A percentile compares a stretch with the other conserved stretches of the same genome.
phyloP scores from a whole-genome alignment of 1,140 invertebrate genomes.

The Lasioglossum baleicum region DNA sequence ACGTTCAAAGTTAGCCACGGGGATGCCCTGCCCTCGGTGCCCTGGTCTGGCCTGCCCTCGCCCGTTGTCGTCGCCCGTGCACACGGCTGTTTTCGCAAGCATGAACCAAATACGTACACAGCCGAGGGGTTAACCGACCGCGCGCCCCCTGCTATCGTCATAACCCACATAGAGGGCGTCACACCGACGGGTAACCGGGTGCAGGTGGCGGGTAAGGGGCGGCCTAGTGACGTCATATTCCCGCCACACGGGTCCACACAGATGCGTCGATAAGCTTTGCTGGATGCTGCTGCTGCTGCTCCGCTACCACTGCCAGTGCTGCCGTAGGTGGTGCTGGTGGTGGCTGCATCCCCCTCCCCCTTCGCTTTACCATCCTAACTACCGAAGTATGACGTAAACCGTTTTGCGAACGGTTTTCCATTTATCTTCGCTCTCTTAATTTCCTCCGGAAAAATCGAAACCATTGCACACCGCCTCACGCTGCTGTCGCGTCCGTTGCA shows the following conservation, averaged over 20 bases:
- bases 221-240: conserved; percentile 73
- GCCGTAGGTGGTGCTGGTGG: no score
- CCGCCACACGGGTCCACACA: conserved; percentile 59
- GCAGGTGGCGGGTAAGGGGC: conserved; percentile 17
- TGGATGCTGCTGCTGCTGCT: conserved; percentile 59
- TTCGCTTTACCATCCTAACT: conserved; percentile 39
- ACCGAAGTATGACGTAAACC: conserved; percentile 49
- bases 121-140: conserved; percentile 68
- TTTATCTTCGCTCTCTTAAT: conserved; percentile 46
- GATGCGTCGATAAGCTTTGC: conserved; percentile 61
- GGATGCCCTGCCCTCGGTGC: not conserved
- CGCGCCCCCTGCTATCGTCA: conserved; percentile 70
- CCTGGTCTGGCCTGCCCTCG: no score
- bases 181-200: conserved; percentile 59
- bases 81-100: conserved; percentile 51
- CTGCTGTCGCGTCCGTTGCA: not conserved
- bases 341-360: not conserved
- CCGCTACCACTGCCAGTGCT: no score
- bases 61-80: not conserved
- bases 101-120: conserved; percentile 53
- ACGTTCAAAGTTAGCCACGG: conserved; percentile 32
- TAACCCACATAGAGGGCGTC: conserved; percentile 77
- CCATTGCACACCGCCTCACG: not conserved
- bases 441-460: conserved; percentile 45
- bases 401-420: conserved; percentile 42